Conservation (phyloP, 2,888 invertebrate species). For the Cephus sareptanus region DNA sequence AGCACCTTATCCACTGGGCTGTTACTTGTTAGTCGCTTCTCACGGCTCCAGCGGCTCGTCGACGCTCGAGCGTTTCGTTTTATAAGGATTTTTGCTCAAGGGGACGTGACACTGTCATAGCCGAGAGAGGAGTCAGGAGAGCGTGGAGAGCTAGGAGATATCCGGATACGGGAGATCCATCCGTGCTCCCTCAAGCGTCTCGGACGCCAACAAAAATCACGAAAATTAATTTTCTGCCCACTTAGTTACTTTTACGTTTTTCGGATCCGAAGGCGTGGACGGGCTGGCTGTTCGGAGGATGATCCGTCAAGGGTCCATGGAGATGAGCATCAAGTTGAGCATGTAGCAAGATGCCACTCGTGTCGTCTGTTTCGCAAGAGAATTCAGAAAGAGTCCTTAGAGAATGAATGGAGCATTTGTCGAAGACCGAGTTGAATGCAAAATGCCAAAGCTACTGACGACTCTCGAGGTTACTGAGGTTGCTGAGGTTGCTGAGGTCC, state of each 20-base stretch:
- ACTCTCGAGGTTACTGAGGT: too few species aligned
- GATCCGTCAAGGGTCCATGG: too few species aligned
- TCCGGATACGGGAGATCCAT: not conserved
- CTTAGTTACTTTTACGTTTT: constrained; percentile 40
- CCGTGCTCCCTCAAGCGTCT: constrained; percentile 47
- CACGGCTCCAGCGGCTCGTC: constrained; percentile 47
- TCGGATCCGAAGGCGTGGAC: constrained; percentile 4
- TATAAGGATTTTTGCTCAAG: constrained; percentile 57
- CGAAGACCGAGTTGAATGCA: too few species aligned
- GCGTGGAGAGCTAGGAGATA: constrained; percentile 2
- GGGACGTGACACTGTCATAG: constrained; percentile 62
- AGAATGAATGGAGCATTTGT: too few species aligned
- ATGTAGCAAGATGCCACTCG: too few species aligned
- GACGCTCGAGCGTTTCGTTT: constrained; percentile 52
- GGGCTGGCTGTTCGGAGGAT: not conserved
- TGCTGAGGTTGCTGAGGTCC: too few species aligned
- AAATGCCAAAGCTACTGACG: too few species aligned
- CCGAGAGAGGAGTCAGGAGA: constrained; percentile 17
- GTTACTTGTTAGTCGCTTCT: constrained; percentile 53
- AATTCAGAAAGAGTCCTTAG: too few species aligned
- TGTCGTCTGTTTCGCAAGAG: too few species aligned
- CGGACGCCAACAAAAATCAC: constrained; percentile 45
- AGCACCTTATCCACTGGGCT: constrained; percentile 58
- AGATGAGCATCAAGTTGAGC: too few species aligned
- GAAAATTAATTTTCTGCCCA: constrained; percentile 58